phyloP scores from a whole-genome alignment of 2,797 vertebrate genomes.

The Hydrocynus forskahlii region DNA sequence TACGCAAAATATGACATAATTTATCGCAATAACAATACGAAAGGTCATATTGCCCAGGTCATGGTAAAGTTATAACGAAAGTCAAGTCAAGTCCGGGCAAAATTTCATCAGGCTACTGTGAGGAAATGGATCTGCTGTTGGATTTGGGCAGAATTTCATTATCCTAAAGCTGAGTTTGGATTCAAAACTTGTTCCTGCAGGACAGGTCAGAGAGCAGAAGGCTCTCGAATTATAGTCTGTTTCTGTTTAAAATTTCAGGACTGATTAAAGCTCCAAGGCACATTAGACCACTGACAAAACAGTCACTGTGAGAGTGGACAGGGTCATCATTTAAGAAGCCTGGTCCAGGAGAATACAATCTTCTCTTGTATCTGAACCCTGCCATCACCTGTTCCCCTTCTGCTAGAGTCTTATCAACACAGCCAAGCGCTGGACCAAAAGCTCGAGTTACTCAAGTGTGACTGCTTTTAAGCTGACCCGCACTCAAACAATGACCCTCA shows the following conservation, averaged over 20 bases:
- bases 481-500: constrained; percentile 53
- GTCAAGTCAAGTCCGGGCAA: too few relatives aligned
- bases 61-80: too few relatives aligned
- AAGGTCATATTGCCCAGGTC: too few relatives aligned
- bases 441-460: constrained; percentile 46
- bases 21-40: too few relatives aligned
- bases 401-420: constrained; percentile 45
- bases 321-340: constrained; percentile 10
- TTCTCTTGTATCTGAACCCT: constrained; percentile 13
- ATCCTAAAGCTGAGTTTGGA: not conserved
- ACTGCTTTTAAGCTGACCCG: constrained; percentile 54
- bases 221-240: not conserved
- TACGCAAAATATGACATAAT: too few relatives aligned
- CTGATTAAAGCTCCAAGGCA: not conserved
- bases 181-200: not conserved
- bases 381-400: constrained; percentile 32
- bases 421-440: constrained; percentile 37
- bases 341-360: constrained; percentile 5
- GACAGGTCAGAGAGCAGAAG: not conserved
- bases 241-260: not conserved
- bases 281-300: constrained; percentile 30
- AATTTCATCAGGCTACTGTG: too few relatives aligned
- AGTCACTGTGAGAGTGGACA: constrained; percentile 16
- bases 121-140: too few relatives aligned
- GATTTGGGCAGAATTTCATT: not conserved